phyloP scores from a whole-genome alignment of 2,888 invertebrate species.

The Romanomermis culicivorax region DNA sequence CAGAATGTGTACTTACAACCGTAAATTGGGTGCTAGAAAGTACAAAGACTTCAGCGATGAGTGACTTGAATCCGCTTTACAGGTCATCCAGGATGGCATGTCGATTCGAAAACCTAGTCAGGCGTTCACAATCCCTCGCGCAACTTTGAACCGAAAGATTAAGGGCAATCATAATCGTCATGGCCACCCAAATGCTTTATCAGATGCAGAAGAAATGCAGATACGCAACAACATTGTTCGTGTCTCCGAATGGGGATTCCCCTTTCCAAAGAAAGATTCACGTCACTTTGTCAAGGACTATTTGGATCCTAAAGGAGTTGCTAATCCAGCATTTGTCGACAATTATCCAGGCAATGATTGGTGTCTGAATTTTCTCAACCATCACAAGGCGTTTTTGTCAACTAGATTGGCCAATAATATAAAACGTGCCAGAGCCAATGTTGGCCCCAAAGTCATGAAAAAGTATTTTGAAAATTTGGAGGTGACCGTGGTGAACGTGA shows the following conservation, averaged over 20 bases:
- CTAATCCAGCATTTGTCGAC: neutral
- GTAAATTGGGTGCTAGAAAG: neutral
- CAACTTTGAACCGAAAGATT: neutral
- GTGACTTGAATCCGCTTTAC: neutral
- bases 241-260: neutral
- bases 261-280: neutral
- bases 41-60: neutral
- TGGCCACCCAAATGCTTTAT: neutral
- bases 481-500: conserved; percentile 6
- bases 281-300: neutral
- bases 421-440: conserved; percentile 7
- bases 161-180: neutral
- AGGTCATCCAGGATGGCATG: neutral
- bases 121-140: neutral
- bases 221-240: neutral
- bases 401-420: conserved; percentile 8
- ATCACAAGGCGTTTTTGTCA: conserved; percentile 1
- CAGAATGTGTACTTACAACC: neutral
- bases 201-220: neutral
- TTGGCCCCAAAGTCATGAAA: conserved; percentile 2
- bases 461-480: conserved; percentile 9
- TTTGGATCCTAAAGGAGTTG: neutral
- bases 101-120: neutral
- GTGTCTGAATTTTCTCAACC: conserved; percentile 9
- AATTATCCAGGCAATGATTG: neutral